These are phyloP conservation scores for Lysandra coridon DNA, from an alignment of 2,888 invertebrate genomes.

Conservation along the genomic window DNA sequence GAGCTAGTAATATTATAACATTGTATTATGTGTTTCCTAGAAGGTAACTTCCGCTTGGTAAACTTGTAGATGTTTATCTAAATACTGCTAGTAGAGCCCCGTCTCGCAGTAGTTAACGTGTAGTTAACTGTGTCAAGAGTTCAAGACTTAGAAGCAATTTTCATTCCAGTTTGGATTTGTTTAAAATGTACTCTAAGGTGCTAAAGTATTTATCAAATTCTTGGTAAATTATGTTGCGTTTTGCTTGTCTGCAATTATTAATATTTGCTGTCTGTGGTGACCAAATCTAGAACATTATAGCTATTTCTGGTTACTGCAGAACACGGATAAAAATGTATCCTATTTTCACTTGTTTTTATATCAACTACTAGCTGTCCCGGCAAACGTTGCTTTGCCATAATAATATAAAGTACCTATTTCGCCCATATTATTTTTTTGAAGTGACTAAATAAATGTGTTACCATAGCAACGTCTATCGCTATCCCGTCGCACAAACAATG, in stretches of 20 bases:
- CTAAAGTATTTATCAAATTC: neutral
- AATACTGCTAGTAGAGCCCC: neutral
- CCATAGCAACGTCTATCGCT: too few species aligned
- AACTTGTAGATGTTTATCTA: constrained; percentile 2
- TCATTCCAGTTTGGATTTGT: neutral
- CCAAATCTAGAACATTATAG: too few species aligned
- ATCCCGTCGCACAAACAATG: too few species aligned
- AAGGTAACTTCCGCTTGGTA: neutral
- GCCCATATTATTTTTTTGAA: too few species aligned
- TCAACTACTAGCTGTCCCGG: too few species aligned
- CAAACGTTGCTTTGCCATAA: too few species aligned
- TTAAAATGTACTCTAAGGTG: neutral
- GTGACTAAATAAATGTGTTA: too few species aligned
- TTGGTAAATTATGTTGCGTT: neutral
- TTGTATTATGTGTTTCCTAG: neutral
- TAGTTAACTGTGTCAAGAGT: neutral
- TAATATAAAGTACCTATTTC: too few species aligned
- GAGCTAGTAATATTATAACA: neutral
- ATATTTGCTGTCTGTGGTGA: neutral
- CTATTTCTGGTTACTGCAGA: too few species aligned
- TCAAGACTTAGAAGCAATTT: neutral
- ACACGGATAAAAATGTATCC: too few species aligned
- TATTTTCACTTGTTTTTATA: too few species aligned
- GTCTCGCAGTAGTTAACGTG: neutral
- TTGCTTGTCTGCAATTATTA: neutral